phyloP scores from a whole-genome alignment of 1,140 invertebrate genomes.

The Procambarus virginalis region DNA sequence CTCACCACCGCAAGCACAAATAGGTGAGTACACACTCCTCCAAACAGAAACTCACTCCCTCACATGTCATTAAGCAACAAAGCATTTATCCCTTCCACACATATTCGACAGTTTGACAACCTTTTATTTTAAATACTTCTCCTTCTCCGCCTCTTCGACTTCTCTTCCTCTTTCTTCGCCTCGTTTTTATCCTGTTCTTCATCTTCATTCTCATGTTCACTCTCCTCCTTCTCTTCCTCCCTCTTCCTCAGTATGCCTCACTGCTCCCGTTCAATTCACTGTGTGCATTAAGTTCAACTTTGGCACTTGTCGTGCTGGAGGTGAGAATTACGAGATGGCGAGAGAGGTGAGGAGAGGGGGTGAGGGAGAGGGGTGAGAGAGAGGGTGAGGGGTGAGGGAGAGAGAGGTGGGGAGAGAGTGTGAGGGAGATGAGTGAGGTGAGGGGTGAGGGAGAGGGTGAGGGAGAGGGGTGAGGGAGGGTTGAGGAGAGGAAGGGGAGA shows the following conservation, averaged over 20 bases:
- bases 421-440: too few species aligned
- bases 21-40: too few species aligned
- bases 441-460: neutral
- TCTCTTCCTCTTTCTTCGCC: neutral
- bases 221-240: slow-evolving; percentile 3
- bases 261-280: neutral
- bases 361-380: too few species aligned
- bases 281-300: neutral
- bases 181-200: too few species aligned
- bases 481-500: too few species aligned
- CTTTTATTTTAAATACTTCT: neutral
- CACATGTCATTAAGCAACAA: too few species aligned
- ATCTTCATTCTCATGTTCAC: neutral
- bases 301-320: neutral
- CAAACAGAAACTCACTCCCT: too few species aligned
- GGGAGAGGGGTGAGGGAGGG: too few species aligned
- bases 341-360: neutral
- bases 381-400: neutral
- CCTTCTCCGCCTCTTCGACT: neutral
- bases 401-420: neutral
- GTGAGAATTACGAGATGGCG: neutral
- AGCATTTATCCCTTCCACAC: too few species aligned
- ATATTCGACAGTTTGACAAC: too few species aligned
- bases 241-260: neutral
- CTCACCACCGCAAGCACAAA: too few species aligned